A percentile compares a stretch with the other conserved stretches of the same genome.
phyloP scores from a whole-genome alignment of 64 coral and sea anemone genomes.

The Hydrozoanthus tunicans region DNA sequence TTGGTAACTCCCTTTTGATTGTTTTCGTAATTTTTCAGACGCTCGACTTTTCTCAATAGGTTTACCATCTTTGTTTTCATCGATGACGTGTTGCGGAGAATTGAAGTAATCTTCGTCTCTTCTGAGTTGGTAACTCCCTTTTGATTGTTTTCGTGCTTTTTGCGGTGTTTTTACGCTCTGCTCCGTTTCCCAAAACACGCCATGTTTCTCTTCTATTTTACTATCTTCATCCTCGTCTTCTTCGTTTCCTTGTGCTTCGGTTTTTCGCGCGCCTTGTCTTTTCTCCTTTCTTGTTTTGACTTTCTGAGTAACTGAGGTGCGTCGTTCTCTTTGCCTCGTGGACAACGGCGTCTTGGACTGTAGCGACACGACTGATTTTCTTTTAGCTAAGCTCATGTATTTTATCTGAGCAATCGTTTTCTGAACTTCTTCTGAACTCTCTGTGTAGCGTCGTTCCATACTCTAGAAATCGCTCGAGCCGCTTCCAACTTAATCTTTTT shows the following conservation, averaged over 20 bases:
- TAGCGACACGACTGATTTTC: neutral
- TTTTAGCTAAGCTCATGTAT: slow-evolving; percentile 16
- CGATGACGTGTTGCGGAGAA: neutral
- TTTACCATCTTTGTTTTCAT: neutral
- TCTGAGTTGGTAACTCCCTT: neutral
- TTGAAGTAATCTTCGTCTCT: neutral
- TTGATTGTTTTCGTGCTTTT: neutral
- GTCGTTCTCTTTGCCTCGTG: neutral
- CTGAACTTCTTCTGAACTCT: slow-evolving; percentile 27
- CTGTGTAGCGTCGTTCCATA: slow-evolving; percentile 4
- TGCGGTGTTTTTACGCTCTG: neutral
- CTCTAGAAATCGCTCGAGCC: no score
- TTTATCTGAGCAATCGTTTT: slow-evolving; percentile 43
- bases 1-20: no score
- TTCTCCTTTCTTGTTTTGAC: neutral
- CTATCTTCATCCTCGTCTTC: neutral
- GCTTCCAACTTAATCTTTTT: no score
- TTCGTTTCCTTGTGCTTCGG: neutral
- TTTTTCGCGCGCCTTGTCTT: neutral
- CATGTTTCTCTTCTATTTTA: neutral
- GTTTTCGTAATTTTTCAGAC: no score
- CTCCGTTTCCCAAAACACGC: neutral
- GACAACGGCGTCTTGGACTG: neutral
- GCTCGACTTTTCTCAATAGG: no score
- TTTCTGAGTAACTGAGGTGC: neutral